phyloP scores from a whole-genome alignment of 2,113 vertebrate species.

The Notarius quadriscutis region DNA sequence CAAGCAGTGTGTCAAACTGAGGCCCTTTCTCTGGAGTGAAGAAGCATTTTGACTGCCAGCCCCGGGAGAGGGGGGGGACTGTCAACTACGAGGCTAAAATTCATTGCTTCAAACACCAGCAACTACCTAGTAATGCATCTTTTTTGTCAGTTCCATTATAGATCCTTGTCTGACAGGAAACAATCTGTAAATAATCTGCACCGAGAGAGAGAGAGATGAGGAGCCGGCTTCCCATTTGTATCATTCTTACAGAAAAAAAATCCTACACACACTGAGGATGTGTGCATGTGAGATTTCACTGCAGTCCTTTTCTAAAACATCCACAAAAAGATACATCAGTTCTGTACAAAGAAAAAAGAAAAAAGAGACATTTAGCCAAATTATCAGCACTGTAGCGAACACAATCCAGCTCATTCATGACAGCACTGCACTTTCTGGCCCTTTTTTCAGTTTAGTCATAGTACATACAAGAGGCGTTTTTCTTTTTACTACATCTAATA shows the following conservation, averaged over 20 bases:
- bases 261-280: not conserved
- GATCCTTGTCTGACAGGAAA: conserved; percentile 73
- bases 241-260: conserved; percentile 47
- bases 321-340: not conserved
- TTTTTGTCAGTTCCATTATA: conserved; percentile 83
- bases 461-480: not conserved
- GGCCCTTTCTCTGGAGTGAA: conserved; percentile 19
- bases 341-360: not conserved
- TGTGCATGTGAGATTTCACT: not conserved
- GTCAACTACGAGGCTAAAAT: conserved; percentile 63
- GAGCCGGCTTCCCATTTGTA: conserved; percentile 21
- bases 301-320: not conserved
- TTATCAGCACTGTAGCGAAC: not conserved
- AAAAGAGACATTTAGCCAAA: not conserved
- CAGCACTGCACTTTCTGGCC: not conserved
- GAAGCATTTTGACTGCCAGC: conserved; percentile 64
- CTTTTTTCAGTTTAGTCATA: not conserved
- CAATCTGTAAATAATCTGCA: conserved; percentile 66
- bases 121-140: conserved; percentile 71
- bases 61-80: conserved; percentile 26
- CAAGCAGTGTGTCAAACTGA: not conserved
- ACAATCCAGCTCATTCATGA: not conserved
- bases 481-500: not conserved
- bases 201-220: conserved; percentile 30
- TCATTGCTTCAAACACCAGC: conserved; percentile 68